Base-by-base conservation (phyloP, 2,888 invertebrate genomes). In the Lasioglossum malachurum region DNA sequence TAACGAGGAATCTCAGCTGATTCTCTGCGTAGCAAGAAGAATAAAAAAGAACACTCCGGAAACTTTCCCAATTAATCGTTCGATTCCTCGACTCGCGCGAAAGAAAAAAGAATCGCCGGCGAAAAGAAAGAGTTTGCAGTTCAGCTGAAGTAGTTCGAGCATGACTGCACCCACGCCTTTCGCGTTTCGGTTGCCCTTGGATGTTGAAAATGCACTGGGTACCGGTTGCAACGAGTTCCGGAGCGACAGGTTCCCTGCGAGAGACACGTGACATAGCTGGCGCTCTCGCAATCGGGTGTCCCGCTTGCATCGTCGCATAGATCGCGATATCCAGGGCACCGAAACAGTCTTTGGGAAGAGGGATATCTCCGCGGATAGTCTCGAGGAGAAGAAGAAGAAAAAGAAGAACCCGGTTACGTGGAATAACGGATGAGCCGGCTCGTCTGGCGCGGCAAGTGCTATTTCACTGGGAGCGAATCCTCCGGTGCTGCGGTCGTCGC, bases 201-300 rank as follows among this genome's bases (percentile, higher is more conserved):
- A 84, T 84, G 83, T 89, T 89, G 90, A 87, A 88, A 90, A 90
- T 41, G 77, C 88, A 31, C 80, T 81, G 76, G 53, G 84, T 87
- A 86, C 90, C 90, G 88, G 87, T 90, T 80, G 81, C 87, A 49
- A 69, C 82, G 85, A 84, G 87, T 90, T 85, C 86, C 87, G 90
- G 91, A 91, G 92, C 94, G 93, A 93, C 94, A 94, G 93, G 93
- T 93, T 93, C 92, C 92, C 90, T 86, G 89, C 83, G 89, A 89
- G 89, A 69, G 10, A 89, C 90, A 89, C 90, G 90, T 89, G 88
- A 90, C 90, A 31, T 14, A 16, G 64, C 31, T 64, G 27, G 89
- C 87, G 88, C 60, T 87, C 82, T 88, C 82, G 88, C 81, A 87
- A 88, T 86, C 85, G 79, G 78, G 49, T 14, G 49, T 14, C 31